Conservation (phyloP, 2,888 invertebrate genomes). For the Andricus curvator region DNA sequence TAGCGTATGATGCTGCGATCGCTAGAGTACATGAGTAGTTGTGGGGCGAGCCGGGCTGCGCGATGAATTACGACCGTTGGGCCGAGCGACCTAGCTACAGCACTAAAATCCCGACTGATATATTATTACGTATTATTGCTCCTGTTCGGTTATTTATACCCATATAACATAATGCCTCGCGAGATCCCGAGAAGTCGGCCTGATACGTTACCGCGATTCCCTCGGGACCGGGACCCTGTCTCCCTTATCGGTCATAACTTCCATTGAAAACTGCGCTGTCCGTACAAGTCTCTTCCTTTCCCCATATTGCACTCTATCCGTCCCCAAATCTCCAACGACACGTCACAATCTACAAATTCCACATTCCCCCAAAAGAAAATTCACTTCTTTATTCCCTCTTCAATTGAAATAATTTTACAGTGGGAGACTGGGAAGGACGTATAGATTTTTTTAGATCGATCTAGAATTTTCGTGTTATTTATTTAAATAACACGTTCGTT, state of each 20-base stretch:
- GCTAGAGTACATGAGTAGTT: conserved; percentile 34
- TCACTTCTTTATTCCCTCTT: not conserved
- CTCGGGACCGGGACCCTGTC: conserved; percentile 72
- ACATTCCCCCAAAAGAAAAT: conserved; percentile 5
- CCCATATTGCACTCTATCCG: conserved; percentile 52
- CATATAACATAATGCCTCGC: conserved; percentile 77
- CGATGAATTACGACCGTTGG: conserved; percentile 78
- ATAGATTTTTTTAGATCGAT: too few species aligned
- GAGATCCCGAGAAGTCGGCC: conserved; percentile 72
- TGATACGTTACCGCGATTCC: conserved; percentile 70
- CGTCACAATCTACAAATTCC: conserved; percentile 33
- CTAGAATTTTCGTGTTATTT: too few species aligned
- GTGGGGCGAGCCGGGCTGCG: conserved; percentile 65
- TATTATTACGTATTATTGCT: conserved; percentile 79
- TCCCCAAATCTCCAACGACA: conserved; percentile 36
- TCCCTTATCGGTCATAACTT: conserved; percentile 76
- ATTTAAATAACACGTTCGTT: too few species aligned
- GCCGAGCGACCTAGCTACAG: conserved; percentile 73
- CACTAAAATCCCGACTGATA: conserved; percentile 79
- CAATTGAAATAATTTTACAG: not conserved
- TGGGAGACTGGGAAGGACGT: too few species aligned
- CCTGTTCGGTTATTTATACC: conserved; percentile 78
- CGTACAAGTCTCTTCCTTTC: conserved; percentile 47
- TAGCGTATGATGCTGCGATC: conserved; percentile 40
- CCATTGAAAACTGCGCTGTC: conserved; percentile 61